phyloP scores from a whole-genome alignment of 2,797 vertebrate species.

The Phataginus tetradactyla region DNA sequence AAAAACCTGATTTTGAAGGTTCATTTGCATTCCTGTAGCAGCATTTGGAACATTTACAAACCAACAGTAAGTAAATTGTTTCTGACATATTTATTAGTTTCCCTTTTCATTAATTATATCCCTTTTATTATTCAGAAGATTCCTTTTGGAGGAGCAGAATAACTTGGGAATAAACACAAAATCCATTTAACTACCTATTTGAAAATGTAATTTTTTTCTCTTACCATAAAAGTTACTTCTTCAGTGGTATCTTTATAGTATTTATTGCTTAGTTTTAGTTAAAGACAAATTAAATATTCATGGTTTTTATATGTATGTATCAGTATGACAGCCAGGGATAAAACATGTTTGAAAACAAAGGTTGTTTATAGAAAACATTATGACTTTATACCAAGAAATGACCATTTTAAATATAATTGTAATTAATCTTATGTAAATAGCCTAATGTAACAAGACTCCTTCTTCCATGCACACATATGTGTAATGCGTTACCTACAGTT shows the following conservation, averaged over 20 bases:
- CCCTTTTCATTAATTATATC: conserved; percentile 61
- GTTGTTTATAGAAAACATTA: neutral
- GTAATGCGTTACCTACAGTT: neutral
- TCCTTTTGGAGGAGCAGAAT: conserved; percentile 42
- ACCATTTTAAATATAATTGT: conserved; percentile 30
- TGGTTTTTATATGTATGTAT: neutral
- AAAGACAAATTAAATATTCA: conserved; percentile 47
- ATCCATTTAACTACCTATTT: conserved; percentile 55
- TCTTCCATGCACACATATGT: neutral
- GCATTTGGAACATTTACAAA: conserved; percentile 40
- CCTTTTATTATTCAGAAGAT: conserved; percentile 55
- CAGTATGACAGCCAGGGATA: neutral
- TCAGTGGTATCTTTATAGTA: conserved; percentile 5
- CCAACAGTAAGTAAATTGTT: neutral
- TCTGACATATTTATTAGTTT: conserved; percentile 49
- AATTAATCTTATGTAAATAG: conserved; percentile 23
- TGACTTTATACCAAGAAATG: conserved; percentile 36
- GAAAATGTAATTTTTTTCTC: neutral
- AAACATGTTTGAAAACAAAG: conserved; percentile 26
- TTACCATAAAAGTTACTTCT: conserved; percentile 24
- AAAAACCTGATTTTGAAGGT: conserved; percentile 38
- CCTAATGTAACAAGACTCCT: neutral
- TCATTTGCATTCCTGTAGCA: conserved; percentile 60
- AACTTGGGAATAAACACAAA: conserved; percentile 62
- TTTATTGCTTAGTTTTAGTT: conserved; percentile 50